phyloP scores from a whole-genome alignment of 2,797 vertebrate genomes.

The Oreochromis mossambicus region DNA sequence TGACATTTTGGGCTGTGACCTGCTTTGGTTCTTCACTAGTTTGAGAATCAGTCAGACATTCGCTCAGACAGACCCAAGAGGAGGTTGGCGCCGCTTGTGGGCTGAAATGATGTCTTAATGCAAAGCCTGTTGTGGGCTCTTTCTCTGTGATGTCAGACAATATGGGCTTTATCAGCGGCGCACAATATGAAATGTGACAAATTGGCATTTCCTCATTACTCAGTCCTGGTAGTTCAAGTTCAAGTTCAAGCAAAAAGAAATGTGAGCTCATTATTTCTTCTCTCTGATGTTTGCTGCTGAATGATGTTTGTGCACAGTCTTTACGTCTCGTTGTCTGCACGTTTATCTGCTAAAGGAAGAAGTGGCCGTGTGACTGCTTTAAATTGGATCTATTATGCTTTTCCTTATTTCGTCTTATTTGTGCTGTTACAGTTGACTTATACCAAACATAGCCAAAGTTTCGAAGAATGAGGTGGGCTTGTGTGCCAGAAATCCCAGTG shows the following conservation, averaged over 20 bases:
- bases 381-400: neutral
- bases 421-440: neutral
- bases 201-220: neutral
- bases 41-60: conserved; percentile 51
- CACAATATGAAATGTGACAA: neutral
- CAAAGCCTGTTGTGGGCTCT: neutral
- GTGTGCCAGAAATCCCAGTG: neutral
- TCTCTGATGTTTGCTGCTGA: neutral
- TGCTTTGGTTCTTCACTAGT: conserved; percentile 28
- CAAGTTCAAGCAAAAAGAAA: neutral
- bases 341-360: neutral
- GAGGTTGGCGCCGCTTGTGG: conserved; percentile 26
- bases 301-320: neutral
- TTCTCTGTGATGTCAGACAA: neutral
- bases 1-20: conserved; percentile 65
- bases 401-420: rapidly evolving
- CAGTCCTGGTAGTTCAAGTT: neutral
- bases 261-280: neutral
- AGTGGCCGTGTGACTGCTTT: neutral
- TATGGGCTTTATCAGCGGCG: neutral
- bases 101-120: conserved; percentile 45
- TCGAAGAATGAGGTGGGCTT: neutral
- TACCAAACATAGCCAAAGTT: neutral
- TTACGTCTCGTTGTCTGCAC: rapidly evolving
- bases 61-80: conserved; percentile 15